Base-by-base conservation (phyloP, 2,797 vertebrate genomes). In the Ptychadena robeensis region DNA sequence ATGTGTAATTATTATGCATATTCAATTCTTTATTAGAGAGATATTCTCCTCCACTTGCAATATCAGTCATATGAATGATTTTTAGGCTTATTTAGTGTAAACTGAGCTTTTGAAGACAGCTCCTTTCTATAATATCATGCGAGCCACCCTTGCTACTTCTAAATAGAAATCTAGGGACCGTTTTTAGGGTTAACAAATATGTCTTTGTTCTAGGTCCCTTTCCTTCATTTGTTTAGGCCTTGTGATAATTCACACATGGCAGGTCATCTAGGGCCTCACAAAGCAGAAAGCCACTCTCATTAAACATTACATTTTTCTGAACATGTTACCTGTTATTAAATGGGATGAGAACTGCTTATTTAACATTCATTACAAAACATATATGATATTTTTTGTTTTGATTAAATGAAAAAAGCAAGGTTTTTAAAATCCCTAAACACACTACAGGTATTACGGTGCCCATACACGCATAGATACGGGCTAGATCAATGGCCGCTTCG, bases 201-300 rank as follows among this genome's bases (percentile, higher is more conserved):
- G 57, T 61, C 73, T 74, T 74, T 74, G 73, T 74, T 74, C 73
- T 74, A 61, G 32, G 59, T 61, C 31, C 11, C 35, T 31, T 53
- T 34, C 25, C 53, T 61, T 61, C 32, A 74, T 74, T 74, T 38
- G 73, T 74, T 74, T 73, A 27, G 59, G 6, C 53, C 27, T 38
- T 74, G 31, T 28, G 73, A 74, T 74, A 74, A 74, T 34, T 61
- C 32, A 74, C 73, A 74, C 59, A 74, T 74, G 73, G 14, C 53
- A 74, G 57, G 73, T 74, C 73, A 74, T 63, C 3, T 34, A 74
- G 32, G 32, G 63, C 73, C 57, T 69, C 22, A 31, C 28, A 59
- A 61, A 37, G 32, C 4, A n/a, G 61, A 25, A 27, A 30, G 30
- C 22, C 25, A 32, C 31, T 14, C 35, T n/a, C 27, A 8, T 25